Conservation (phyloP, 2,797 vertebrate genomes). For the Amazona finschi region DNA sequence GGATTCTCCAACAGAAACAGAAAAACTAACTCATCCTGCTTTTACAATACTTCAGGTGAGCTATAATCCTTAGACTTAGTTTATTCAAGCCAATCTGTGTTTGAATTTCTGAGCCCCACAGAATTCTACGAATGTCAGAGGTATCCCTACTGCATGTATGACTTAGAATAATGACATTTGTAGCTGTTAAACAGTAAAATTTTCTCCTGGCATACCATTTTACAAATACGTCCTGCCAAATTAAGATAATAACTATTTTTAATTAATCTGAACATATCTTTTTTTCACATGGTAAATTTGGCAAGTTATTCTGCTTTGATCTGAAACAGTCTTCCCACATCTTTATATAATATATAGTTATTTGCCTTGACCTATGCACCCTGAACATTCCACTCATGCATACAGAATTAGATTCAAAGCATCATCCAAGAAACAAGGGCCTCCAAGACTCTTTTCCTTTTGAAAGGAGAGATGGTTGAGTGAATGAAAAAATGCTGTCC, state of each 20-base stretch:
- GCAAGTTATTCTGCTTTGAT: background rate
- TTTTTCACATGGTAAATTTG: background rate
- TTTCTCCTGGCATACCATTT: background rate
- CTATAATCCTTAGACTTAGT: background rate
- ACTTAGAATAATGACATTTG: background rate
- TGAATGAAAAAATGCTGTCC: background rate
- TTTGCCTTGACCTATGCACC: background rate
- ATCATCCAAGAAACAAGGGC: background rate
- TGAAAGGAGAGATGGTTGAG: accelerated
- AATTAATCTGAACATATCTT: background rate
- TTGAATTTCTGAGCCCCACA: background rate
- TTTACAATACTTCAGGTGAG: background rate
- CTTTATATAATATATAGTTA: background rate
- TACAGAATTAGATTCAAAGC: background rate
- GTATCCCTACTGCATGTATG: accelerated
- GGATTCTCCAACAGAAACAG: background rate
- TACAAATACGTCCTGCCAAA: background rate
- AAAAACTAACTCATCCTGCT: background rate
- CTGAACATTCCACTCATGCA: background rate
- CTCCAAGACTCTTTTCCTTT: background rate
- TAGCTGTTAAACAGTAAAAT: background rate
- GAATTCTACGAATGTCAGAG: background rate
- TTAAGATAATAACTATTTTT: background rate
- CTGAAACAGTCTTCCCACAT: background rate
- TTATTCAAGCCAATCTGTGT: background rate